phyloP scores from a whole-genome alignment of 2,888 invertebrate genomes.

The Caenorhabditis sp. region DNA sequence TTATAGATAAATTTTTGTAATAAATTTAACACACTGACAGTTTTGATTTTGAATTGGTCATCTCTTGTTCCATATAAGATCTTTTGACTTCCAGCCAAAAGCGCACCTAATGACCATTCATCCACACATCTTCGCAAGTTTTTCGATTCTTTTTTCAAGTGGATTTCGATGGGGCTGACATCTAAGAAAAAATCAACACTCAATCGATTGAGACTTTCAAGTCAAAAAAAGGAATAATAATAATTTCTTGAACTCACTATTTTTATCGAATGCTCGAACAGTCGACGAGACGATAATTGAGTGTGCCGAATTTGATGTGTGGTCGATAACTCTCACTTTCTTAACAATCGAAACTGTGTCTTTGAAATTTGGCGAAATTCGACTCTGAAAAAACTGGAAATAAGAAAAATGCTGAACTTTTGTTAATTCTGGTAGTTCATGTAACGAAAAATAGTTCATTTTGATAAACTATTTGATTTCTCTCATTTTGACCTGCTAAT shows the following conservation, averaged over 20 bases:
- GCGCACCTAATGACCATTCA: conserved; percentile 25
- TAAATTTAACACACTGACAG: neutral
- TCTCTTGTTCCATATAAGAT: conserved; percentile 25
- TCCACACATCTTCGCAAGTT: neutral
- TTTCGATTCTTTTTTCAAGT: conserved; percentile 2
- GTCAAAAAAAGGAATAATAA: no score
- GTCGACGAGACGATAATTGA: conserved; percentile 18
- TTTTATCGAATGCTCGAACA: conserved; percentile 22
- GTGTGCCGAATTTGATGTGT: neutral
- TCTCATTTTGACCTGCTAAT: no score
- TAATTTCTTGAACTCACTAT: conserved; percentile 10
- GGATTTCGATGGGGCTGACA: neutral
- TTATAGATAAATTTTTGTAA: no score
- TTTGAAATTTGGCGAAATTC: neutral
- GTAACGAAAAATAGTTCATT: no score
- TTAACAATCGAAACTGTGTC: conserved; percentile 19
- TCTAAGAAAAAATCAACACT: no score
- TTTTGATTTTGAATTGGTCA: neutral
- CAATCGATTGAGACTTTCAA: no score
- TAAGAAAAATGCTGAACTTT: no score
- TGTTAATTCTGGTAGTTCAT: no score
- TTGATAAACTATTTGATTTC: no score
- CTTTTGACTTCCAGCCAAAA: conserved; percentile 15
- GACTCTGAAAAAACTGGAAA: neutral
- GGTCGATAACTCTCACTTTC: conserved; percentile 7